Base-by-base conservation (phyloP, 37 sponge, comb jelly and placozoan species). In the Theonella swinhoei region DNA sequence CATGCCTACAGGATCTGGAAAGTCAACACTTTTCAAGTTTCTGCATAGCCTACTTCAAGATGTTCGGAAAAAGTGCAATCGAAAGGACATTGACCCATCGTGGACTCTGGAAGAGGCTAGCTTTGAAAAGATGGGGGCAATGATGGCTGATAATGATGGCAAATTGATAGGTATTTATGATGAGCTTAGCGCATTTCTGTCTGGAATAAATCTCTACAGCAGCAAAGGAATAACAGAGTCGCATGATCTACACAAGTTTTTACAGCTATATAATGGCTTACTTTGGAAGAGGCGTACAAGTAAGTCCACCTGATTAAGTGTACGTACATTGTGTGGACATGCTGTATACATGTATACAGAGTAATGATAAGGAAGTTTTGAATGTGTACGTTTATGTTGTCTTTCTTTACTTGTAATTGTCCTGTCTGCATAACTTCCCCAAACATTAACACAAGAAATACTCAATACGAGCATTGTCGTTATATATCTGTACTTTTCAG, bases 101-200 rank as follows among this genome's bases (percentile, higher is more conserved):
- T 70, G 72, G 72, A 9, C 24, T 11, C 23, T 70, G 7, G 8
- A 29, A 36, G 72, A 70, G 9, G 72, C 72, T 14, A 70, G 39
- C 31, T 70, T 70, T 70, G 72, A 70, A n/a, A 70, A 70, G 24
- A 70, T 70, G 72, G 72, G 72, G 8, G 39, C 9, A 35, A 7
- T 70, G 23, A 70, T 70, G 72, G 37, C 72, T n/a, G 72, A 70
- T 37, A 70, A 70, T 34, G 39, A 39, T 70, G 72, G 72, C 9
- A 8, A 23, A 9, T 35, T 70, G 39, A 37, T 70, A 35, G 72
- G 72, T 37, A 29, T 35, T 14, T 34, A 24, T 70, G 72, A 70
- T 70, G 72, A 70, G 36, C 36, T 70, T 9, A n/a, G 39, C 9
- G 39, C 39, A 11, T 70, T 70, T 35, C 23, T 70, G 24, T 37